Evolutionary conservation across 2,797 vertebrate species (phyloP), one percentile per base, ranked within the genome.

Genomic region (Echeneis naucrates): DNA sequence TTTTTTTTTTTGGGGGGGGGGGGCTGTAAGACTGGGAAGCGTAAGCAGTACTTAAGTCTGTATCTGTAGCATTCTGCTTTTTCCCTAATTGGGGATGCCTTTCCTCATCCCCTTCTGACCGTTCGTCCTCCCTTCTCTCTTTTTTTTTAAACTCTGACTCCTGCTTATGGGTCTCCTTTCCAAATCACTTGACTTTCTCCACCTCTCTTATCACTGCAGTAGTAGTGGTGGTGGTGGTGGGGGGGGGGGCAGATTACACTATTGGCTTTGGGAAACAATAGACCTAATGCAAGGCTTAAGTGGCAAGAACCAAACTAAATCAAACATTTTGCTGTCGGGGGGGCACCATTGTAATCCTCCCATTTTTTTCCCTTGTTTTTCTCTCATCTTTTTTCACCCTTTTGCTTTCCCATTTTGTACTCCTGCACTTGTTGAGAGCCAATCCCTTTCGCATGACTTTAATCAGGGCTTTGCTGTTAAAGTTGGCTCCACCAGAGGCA

Each of bases 301-400:
- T 86, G 79, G 69, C 84, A 82, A 84, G 56, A 90, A 83, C 80
- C 81, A 84, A 88, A 84, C 79, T 72, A 85, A 90, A 89, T 90
- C 78, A 86, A 86, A 85, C 78, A 85, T 85, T 89, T 73, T 16
- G 63, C 75, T 83, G 71, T 80, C 7, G 55, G 75, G 69, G 69
- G n/a, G 67, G 47, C 83, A 83, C 55, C 7, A 12, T 4, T 9
- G 54, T 85, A 89, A 89, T 89, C 84, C 78, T 67, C n/a, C 19
- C 38, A 59, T 77, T 85, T 80, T 62, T 60, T 57, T 75, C 61
- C 61, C n/a, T 38, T 70, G 54, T 79, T 83, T 86, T 83, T 58
- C 19, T 68, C 27, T 21, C 11, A 13, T 65, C 77, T 33, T 59
- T 58, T 45, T 55, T n/a, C n/a, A 13, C 17, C 47, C 38, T 21